Evolutionary conservation across 2,797 vertebrate genomes (phyloP), one percentile per base, ranked within the genome.

Genomic region (Callimico goeldii): DNA sequence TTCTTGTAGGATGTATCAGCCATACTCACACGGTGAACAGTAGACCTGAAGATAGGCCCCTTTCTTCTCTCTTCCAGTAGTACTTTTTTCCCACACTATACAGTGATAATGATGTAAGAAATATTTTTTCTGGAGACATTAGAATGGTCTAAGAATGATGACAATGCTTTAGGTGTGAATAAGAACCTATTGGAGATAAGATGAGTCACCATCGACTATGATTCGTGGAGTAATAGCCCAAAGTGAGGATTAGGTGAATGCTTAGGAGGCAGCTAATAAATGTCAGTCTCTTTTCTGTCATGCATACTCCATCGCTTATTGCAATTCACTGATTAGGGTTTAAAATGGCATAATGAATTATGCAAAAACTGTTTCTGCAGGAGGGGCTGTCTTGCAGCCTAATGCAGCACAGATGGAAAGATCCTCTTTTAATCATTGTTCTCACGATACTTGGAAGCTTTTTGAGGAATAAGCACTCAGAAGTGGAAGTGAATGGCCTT

Each of bases 401-500:
- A 91, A 97, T 97, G 97, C 88, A 81, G 88, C 55, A 57, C 97
- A 98, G 96, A 97, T 96, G 96, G 96, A 95, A 96, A 96, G 95
- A 96, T 97, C 84, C 90, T 94, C 91, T 96, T 97, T 97, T 96
- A 96, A 98, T 97, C 95, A 97, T 97, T 93, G 92, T 97, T 97
- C 97, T 96, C 94, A 86, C 55, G 92, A 79, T 82, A 95, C 94
- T 95, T 95, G 97, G 95, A 95, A 96, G 97, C 81, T 48, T 97
- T 97, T 97, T 97, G 96, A 98, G 97, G 92, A 98, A 97, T 97
- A 97, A 98, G 97, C 96, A 97, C 90, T 96, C 95, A 92, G 93
- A 97, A 98, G 95, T 97, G 92, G 95, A 98, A 98, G 97, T 96
- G 97, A 97, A 96, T 98, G 96, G 96, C 96, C 97, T 95, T 95